A percentile compares a stretch with the other conserved stretches of the same genome.
Conservation (phyloP, 2,797 vertebrate species). For the Borostomias antarcticus region DNA sequence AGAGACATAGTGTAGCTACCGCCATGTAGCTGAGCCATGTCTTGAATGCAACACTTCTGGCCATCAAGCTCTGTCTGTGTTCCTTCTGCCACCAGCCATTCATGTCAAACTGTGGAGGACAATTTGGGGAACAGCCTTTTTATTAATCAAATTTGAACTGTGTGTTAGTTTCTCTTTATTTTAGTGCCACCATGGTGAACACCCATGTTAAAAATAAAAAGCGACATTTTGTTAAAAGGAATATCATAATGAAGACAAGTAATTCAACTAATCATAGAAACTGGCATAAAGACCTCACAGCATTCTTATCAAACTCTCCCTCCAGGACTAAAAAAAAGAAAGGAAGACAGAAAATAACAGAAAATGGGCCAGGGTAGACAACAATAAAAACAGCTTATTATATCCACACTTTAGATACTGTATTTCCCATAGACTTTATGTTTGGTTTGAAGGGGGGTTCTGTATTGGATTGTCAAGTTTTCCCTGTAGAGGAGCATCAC, state of each 20-base stretch:
- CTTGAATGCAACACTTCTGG: background rate
- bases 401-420: slow-evolving; percentile 65
- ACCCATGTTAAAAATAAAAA: slow-evolving; percentile 77
- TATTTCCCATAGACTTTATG: slow-evolving; percentile 72
- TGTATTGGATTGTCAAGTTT: no score
- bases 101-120: slow-evolving; percentile 66
- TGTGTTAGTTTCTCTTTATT: slow-evolving; percentile 83
- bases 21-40: background rate
- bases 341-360: slow-evolving; percentile 56
- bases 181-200: slow-evolving; percentile 79
- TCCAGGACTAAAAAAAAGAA: slow-evolving; percentile 63
- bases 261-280: slow-evolving; percentile 76
- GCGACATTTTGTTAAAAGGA: slow-evolving; percentile 75
- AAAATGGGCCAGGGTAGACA: slow-evolving; percentile 69
- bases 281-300: slow-evolving; percentile 77
- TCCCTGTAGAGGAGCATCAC: slow-evolving; percentile 79
- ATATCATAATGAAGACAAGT: slow-evolving; percentile 74
- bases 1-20: background rate
- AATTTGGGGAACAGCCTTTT: slow-evolving; percentile 80
- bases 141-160: slow-evolving; percentile 80
- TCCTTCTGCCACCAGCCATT: slow-evolving; percentile 53
- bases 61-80: background rate
- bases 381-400: slow-evolving; percentile 56
- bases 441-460: slow-evolving; percentile 74
- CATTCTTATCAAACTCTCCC: slow-evolving; percentile 73